These are phyloP conservation scores for Mizuhopecten yessoensis DNA, from an alignment of 1,140 invertebrate species.

Conservation along the genomic window DNA sequence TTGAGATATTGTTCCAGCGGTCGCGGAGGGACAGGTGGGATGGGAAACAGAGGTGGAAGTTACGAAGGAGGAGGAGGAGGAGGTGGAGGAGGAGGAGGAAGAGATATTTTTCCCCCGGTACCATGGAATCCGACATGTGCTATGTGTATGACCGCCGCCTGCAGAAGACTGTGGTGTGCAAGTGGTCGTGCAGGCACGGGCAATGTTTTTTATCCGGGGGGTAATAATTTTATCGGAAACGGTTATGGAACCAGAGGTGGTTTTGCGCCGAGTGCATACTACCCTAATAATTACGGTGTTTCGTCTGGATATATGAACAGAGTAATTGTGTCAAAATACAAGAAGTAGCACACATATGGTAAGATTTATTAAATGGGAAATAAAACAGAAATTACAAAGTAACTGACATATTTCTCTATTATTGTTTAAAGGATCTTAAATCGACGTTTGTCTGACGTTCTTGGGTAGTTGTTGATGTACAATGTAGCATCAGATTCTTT, in stretches of 20 bases:
- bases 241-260: neutral
- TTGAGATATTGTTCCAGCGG: neutral
- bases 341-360: no score
- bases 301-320: no score
- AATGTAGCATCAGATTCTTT: no score
- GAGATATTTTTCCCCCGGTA: neutral
- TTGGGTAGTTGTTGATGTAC: no score
- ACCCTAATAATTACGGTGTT: neutral
- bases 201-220: no score
- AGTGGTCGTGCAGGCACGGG: neutral
- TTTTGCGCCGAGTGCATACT: neutral
- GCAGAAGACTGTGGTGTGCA: slow-evolving; percentile 17
- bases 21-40: neutral
- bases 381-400: neutral
- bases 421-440: no score
- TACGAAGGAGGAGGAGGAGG: neutral
- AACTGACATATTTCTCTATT: no score
- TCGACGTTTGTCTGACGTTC: no score
- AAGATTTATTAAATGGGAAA: neutral
- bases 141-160: neutral
- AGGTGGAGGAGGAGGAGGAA: neutral
- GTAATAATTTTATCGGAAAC: neutral
- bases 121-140: neutral
- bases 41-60: neutral
- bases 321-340: no score